Conservation (phyloP, 1,140 invertebrate species). For the Hylaeus anthracinus region DNA sequence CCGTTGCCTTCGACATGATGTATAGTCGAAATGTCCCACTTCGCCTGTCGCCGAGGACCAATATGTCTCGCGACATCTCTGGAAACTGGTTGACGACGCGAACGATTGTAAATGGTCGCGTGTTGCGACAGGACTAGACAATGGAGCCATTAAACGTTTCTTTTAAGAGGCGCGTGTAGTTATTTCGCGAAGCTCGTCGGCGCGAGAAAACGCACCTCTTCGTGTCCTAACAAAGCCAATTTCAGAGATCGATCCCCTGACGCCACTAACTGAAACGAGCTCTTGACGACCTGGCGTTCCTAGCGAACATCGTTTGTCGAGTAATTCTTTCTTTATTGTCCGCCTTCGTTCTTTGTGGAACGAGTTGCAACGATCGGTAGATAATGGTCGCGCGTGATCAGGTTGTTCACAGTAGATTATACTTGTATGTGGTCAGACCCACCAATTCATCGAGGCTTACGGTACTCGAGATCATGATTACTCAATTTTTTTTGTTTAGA, state of each 20-base stretch:
- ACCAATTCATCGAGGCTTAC: no score
- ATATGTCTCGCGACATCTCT: no score
- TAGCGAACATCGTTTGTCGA: constrained; percentile 9
- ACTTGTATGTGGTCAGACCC: no score
- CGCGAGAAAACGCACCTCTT: constrained; percentile 40
- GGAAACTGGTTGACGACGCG: no score
- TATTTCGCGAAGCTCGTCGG: constrained; percentile 29
- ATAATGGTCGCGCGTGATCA: background rate
- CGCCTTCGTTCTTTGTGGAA: background rate
- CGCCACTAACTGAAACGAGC: constrained; percentile 50
- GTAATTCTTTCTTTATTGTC: background rate
- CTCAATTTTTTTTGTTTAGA: no score
- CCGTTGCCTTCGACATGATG: no score
- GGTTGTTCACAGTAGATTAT: no score
- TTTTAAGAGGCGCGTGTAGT: constrained; percentile 49
- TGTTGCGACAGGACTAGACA: constrained; percentile 3
- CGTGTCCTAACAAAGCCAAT: constrained; percentile 61
- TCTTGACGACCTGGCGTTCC: constrained; percentile 44
- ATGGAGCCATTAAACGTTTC: constrained; percentile 49
- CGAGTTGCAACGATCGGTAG: background rate
- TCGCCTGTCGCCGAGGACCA: no score
- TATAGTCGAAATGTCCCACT: no score
- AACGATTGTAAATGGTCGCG: no score
- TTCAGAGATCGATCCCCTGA: constrained; percentile 41
- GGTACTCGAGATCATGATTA: no score